Evolutionary conservation across 2,888 invertebrate species (phyloP).

Genomic region (Papilio demoleus): DNA sequence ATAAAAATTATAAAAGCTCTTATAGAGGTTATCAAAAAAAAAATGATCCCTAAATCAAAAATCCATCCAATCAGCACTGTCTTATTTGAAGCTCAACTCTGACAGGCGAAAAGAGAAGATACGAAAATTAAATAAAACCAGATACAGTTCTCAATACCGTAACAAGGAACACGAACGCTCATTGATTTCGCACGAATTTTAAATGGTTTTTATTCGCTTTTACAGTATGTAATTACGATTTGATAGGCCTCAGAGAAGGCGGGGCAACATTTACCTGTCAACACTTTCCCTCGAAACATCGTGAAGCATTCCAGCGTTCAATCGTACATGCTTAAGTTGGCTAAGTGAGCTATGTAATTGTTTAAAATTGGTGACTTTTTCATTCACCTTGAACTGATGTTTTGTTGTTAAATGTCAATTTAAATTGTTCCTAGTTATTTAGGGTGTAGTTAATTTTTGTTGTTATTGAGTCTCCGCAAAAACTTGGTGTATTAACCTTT

Average conservation of each 20-base stretch:
- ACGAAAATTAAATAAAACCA: constrained; percentile 58
- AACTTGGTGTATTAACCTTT: constrained; percentile 42
- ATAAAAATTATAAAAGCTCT: neutral
- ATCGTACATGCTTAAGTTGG: neutral
- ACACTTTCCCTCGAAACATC: constrained; percentile 57
- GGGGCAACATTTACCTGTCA: constrained; percentile 66
- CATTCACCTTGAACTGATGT: constrained; percentile 12
- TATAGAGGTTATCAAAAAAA: constrained; percentile 22
- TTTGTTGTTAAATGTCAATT: constrained; percentile 48
- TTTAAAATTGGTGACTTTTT: constrained; percentile 31
- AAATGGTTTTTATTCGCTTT: constrained; percentile 55
- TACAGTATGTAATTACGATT: constrained; percentile 63
- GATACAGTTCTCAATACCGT: constrained; percentile 53
- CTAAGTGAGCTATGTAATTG: constrained; percentile 44
- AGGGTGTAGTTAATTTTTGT: constrained; percentile 44
- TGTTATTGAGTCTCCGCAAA: constrained; percentile 41
- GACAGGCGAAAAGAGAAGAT: constrained; percentile 30
- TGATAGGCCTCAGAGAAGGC: constrained; percentile 61
- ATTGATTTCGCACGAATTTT: constrained; percentile 59
- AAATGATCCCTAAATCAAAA: constrained; percentile 29
- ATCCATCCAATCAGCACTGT: constrained; percentile 39
- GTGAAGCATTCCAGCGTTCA: constrained; percentile 46
- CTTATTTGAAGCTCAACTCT: constrained; percentile 19
- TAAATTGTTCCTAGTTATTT: constrained; percentile 49
- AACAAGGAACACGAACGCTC: constrained; percentile 53